Evolutionary conservation across 2,888 invertebrate genomes (phyloP).

Genomic region (Diplolepis rosae): DNA sequence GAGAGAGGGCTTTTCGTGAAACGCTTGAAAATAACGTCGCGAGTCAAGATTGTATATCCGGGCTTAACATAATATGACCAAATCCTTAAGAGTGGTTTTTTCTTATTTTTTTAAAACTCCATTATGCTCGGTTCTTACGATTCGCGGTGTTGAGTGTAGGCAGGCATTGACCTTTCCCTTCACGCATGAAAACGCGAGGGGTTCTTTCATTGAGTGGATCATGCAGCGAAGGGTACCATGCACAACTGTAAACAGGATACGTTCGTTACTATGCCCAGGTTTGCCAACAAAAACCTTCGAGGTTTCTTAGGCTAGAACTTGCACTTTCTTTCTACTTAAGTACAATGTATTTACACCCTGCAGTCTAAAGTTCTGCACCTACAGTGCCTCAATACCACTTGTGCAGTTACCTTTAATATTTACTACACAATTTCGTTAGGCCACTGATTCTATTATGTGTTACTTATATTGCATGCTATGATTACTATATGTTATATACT

Average conservation of each 20-base stretch:
- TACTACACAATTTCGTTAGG: neutral
- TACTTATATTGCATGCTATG: neutral
- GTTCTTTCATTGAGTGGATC: slow-evolving; percentile 57
- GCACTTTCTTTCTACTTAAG: slow-evolving; percentile 12
- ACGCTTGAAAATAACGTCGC: slow-evolving; percentile 64
- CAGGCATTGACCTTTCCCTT: slow-evolving; percentile 64
- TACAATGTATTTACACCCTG: neutral
- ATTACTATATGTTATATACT: neutral
- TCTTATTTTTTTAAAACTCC: slow-evolving; percentile 51
- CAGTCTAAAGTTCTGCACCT: neutral
- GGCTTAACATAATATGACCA: slow-evolving; percentile 61
- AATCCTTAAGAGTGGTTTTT: slow-evolving; percentile 38
- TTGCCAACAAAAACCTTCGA: slow-evolving; percentile 23
- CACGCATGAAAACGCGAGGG: slow-evolving; percentile 60
- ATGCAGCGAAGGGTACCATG: slow-evolving; percentile 42
- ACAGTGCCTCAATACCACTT: neutral
- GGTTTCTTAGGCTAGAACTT: slow-evolving; percentile 13
- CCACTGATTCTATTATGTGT: too few relatives aligned
- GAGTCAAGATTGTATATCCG: slow-evolving; percentile 62
- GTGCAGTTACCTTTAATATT: neutral
- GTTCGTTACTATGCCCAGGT: slow-evolving; percentile 39
- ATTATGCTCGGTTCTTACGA: slow-evolving; percentile 63
- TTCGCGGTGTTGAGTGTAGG: slow-evolving; percentile 63
- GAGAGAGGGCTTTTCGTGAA: slow-evolving; percentile 52
- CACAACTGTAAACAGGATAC: slow-evolving; percentile 41